phyloP scores from a whole-genome alignment of 1,140 invertebrate genomes.

The Paramacrobiotus metropolitanus region DNA sequence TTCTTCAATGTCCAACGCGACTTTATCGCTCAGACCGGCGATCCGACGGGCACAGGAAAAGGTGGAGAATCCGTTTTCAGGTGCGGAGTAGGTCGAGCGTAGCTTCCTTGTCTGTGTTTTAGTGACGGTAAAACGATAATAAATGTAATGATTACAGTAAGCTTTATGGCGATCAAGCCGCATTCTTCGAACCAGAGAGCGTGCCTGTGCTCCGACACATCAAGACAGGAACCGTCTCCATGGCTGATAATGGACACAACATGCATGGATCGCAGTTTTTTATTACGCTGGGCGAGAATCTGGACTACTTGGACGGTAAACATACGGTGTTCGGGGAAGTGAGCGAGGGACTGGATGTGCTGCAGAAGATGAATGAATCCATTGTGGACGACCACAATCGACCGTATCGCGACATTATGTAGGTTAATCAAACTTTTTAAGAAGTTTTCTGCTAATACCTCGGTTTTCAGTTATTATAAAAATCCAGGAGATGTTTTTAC shows the following conservation, averaged over 20 bases:
- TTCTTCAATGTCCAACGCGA: constrained; percentile 77
- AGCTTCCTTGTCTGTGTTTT: constrained; percentile 6
- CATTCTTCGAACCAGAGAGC: constrained; percentile 73
- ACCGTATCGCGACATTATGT: constrained; percentile 77
- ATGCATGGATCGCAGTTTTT: constrained; percentile 95
- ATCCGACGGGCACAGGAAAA: constrained; percentile 69
- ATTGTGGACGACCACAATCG: constrained; percentile 72
- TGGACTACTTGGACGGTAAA: constrained; percentile 69
- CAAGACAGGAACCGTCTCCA: constrained; percentile 61
- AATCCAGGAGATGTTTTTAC: too few relatives aligned
- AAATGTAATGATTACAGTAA: constrained; percentile 21
- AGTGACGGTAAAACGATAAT: not conserved
- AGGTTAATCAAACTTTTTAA: constrained; percentile 4
- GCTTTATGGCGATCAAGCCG: constrained; percentile 58
- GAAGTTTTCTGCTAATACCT: too few relatives aligned
- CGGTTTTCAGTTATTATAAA: too few relatives aligned
- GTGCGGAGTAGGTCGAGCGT: too few relatives aligned
- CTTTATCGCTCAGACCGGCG: constrained; percentile 93
- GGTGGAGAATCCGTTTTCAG: constrained; percentile 61
- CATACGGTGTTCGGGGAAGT: constrained; percentile 96
- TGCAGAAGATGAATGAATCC: constrained; percentile 69
- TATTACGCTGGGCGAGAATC: constrained; percentile 61
- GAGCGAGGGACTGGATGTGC: constrained; percentile 65
- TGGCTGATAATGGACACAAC: constrained; percentile 77
- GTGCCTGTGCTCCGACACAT: constrained; percentile 73